These are phyloP conservation scores for Datnioides undecimradiatus DNA, from an alignment of 2,113 vertebrate species.

Conservation along the genomic window DNA sequence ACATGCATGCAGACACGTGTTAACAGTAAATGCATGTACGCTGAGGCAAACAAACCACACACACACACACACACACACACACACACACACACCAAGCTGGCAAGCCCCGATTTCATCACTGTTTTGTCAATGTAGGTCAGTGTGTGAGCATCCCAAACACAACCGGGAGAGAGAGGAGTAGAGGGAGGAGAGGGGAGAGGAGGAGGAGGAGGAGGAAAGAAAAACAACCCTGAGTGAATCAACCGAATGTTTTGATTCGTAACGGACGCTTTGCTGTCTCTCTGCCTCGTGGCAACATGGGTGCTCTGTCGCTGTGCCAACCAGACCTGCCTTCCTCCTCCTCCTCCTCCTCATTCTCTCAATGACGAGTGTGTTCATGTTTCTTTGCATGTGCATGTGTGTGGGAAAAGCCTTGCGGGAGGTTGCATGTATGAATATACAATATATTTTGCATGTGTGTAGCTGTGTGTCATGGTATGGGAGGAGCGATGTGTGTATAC, in stretches of 20 bases:
- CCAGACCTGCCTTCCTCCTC: constrained; percentile 6
- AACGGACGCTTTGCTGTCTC: constrained; percentile 52
- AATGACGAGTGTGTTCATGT: constrained; percentile 23
- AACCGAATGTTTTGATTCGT: constrained; percentile 64
- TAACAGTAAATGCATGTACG: neutral
- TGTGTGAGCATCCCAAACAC: constrained; percentile 55
- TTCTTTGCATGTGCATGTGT: neutral
- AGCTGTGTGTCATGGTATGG: constrained; percentile 16
- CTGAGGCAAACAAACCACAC: neutral
- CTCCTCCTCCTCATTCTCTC: constrained; percentile 30
- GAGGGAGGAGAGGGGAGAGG: neutral
- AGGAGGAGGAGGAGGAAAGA: neutral
- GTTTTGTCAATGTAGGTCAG: constrained; percentile 60
- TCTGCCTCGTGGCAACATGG: constrained; percentile 58
- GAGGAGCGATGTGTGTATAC: neutral
- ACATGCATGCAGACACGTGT: neutral
- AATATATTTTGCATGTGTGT: constrained; percentile 8
- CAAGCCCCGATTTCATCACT: constrained; percentile 13
- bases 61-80: neutral
- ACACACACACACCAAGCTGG: neutral
- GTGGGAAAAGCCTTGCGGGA: constrained; percentile 18
- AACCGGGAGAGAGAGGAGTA: neutral
- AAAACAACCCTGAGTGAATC: constrained; percentile 45
- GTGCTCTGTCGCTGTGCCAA: constrained; percentile 11
- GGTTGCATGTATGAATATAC: constrained; percentile 27